These are phyloP conservation scores for Dorcus hopei DNA, from an alignment of 2,888 invertebrate species.

Conservation along the genomic window DNA sequence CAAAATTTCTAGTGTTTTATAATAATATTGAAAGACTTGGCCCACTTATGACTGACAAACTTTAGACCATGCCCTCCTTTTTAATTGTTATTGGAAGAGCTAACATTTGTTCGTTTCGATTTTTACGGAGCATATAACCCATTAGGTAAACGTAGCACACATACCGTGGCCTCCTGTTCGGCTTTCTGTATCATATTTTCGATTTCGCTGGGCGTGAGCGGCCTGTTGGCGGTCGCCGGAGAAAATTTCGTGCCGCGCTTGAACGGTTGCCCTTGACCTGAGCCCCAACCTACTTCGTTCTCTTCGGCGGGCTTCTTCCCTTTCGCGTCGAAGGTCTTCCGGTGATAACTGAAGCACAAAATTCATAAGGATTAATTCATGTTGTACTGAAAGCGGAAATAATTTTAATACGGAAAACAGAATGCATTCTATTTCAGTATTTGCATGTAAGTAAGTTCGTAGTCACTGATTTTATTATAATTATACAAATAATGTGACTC, in stretches of 20 bases:
- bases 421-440: no score
- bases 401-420: no score
- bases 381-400: not conserved
- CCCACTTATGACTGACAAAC: no score
- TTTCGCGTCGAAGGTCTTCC: slow-evolving; percentile 19
- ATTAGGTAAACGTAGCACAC: slow-evolving; percentile 17
- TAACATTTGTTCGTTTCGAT: no score
- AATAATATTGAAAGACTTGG: no score
- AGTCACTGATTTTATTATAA: no score
- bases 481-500: no score
- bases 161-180: slow-evolving; percentile 62
- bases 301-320: slow-evolving; percentile 8
- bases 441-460: no score
- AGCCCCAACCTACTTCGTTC: slow-evolving; percentile 5
- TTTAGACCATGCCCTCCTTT: no score
- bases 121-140: no score
- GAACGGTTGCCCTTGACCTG: slow-evolving; percentile 24
- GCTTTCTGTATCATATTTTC: slow-evolving; percentile 53
- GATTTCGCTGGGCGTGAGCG: slow-evolving; percentile 47
- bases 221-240: slow-evolving; percentile 34
- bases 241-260: slow-evolving; percentile 33
- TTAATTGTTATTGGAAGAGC: no score
- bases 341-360: slow-evolving; percentile 15
- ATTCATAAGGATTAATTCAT: not conserved
- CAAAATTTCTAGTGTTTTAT: no score